Percentiles rank a stretch among this genome's conserved stretches.
Evolutionary conservation across 2,888 invertebrate genomes (phyloP).

Genomic region (Hirtodrosophila trivittata): DNA sequence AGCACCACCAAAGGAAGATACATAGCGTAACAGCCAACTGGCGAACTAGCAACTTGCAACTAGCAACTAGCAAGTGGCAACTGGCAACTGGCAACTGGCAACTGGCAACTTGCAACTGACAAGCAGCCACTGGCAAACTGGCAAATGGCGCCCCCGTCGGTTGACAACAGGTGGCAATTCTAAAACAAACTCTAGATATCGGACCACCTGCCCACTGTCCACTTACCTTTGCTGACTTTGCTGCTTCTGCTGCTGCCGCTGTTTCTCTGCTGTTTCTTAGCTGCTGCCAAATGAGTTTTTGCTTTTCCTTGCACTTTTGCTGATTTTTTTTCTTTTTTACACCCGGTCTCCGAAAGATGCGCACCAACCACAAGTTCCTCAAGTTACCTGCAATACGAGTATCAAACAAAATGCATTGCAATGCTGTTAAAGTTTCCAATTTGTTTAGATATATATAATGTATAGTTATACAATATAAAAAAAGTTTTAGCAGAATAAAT

Average conservation of each 20-base stretch:
- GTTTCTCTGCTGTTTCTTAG: no score
- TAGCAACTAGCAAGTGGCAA: conserved; percentile 1
- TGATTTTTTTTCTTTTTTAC: conserved; percentile 7
- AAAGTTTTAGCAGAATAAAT: no score
- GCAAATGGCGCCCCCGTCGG: conserved; percentile 28
- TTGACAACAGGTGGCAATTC: conserved; percentile 67
- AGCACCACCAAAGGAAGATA: conserved; percentile 22
- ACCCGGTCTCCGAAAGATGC: conserved; percentile 18
- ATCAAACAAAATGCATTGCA: conserved; percentile 18
- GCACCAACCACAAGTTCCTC: conserved; percentile 16
- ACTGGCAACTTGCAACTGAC: conserved; percentile 6
- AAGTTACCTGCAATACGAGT: conserved; percentile 51
- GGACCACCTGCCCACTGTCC: conserved; percentile 49
- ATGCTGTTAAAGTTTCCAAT: conserved; percentile 4
- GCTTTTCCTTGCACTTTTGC: conserved; percentile 1
- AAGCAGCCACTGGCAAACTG: conserved; percentile 7
- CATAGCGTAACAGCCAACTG: conserved; percentile 3
- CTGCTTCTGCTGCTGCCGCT: conserved; percentile 4
- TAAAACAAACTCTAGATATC: conserved; percentile 35
- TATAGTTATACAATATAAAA: no score
- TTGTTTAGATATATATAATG: neutral
- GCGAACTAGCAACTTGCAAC: conserved; percentile 1
- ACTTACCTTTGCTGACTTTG: conserved; percentile 40
- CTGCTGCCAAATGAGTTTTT: conserved; percentile 32
- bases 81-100: conserved; percentile 10